These are phyloP conservation scores for Melopsittacus undulatus DNA, from an alignment of 2,797 vertebrate species.

Conservation along the genomic window DNA sequence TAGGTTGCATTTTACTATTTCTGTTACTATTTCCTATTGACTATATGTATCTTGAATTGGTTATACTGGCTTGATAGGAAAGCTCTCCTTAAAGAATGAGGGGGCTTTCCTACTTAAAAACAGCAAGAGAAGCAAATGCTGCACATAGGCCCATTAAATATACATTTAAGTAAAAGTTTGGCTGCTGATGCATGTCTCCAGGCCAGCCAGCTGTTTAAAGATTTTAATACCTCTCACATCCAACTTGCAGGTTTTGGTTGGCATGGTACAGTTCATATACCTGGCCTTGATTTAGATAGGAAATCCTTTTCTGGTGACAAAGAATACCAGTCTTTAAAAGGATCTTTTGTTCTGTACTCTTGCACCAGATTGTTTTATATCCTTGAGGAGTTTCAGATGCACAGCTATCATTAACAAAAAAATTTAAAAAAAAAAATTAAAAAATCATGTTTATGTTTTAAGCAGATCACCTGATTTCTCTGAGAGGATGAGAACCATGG, in stretches of 20 bases:
- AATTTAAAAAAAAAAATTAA: background rate
- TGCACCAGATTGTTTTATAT: background rate
- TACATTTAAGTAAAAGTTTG: background rate
- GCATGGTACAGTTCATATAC: background rate
- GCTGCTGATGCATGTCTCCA: background rate
- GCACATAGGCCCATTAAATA: background rate
- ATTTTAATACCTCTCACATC: background rate
- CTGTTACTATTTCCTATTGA: background rate
- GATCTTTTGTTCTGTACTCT: background rate
- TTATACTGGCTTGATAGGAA: background rate
- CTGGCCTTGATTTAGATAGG: background rate
- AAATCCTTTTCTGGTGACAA: background rate
- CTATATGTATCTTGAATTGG: background rate
- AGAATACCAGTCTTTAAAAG: background rate
- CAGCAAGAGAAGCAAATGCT: rapidly evolving
- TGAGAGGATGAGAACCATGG: background rate
- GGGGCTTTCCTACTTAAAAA: background rate
- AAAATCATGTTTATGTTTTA: background rate
- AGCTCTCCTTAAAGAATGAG: background rate
- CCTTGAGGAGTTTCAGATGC: background rate
- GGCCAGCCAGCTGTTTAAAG: background rate
- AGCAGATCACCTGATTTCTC: background rate
- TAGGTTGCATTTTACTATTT: background rate
- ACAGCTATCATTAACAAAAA: background rate
- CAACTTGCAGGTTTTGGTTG: background rate